A percentile compares a stretch with the other conserved stretches of the same genome.
Evolutionary conservation across 2,113 vertebrate genomes (phyloP).

Genomic region (Antennarius striatus): DNA sequence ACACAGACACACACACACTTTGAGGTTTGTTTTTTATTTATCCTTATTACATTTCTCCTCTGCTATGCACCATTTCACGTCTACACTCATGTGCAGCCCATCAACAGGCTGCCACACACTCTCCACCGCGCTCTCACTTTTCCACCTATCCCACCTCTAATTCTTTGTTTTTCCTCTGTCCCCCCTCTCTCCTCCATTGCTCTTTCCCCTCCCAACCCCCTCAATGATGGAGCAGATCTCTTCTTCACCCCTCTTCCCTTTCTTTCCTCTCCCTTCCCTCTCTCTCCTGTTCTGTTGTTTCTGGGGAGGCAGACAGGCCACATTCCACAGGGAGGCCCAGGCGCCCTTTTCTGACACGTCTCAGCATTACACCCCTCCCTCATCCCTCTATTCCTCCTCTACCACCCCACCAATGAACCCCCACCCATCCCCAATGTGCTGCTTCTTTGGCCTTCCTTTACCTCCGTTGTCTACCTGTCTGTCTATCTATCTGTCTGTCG

Average conservation of each 20-base stretch:
- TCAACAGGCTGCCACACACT: slow-evolving; percentile 64
- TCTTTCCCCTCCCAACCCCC: slow-evolving; percentile 25
- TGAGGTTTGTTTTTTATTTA: slow-evolving; percentile 71
- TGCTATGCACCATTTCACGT: slow-evolving; percentile 73
- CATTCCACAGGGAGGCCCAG: slow-evolving; percentile 85
- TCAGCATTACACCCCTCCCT: slow-evolving; percentile 80
- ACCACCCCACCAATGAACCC: slow-evolving; percentile 44
- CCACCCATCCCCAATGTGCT: slow-evolving; percentile 1
- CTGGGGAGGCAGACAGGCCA: slow-evolving; percentile 82
- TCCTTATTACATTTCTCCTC: slow-evolving; percentile 74
- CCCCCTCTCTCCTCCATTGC: slow-evolving; percentile 16
- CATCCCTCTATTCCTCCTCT: slow-evolving; percentile 61
- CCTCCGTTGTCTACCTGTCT: slow-evolving; percentile 36
- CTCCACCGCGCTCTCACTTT: slow-evolving; percentile 61
- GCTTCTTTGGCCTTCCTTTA: slow-evolving; percentile 52
- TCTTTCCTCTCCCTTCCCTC: slow-evolving; percentile 52
- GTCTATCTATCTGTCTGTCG: background rate
- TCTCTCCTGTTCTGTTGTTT: slow-evolving; percentile 68
- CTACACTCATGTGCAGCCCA: slow-evolving; percentile 62
- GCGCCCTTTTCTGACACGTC: slow-evolving; percentile 83
- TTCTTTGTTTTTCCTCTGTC: slow-evolving; percentile 51
- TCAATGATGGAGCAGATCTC: slow-evolving; percentile 69
- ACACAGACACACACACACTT: slow-evolving; percentile 56
- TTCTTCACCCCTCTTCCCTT: slow-evolving; percentile 58
- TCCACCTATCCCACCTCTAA: slow-evolving; percentile 29